Percentiles rank a stretch among this genome's conserved stretches.
Evolutionary conservation across 2,888 invertebrate genomes (phyloP).

Genomic region (Yponomeuta plumbellus): DNA sequence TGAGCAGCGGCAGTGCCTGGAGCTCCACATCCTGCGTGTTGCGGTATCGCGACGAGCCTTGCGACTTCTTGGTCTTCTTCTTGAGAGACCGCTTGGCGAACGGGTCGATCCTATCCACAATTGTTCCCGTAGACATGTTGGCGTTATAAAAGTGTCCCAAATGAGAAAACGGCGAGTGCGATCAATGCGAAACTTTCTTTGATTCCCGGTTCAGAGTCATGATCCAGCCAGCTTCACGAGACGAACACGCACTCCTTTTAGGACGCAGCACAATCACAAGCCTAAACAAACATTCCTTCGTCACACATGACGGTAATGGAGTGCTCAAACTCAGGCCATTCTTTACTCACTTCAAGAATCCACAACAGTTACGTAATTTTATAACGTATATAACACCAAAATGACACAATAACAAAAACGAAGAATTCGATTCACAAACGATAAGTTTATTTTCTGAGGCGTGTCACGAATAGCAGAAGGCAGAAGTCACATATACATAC

Average conservation of each 20-base stretch:
- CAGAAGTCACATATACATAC: conserved; percentile 76
- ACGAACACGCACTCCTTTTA: conserved; percentile 69
- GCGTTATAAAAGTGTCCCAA: conserved; percentile 70
- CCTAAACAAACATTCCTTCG: conserved; percentile 77
- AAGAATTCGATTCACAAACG: conserved; percentile 72
- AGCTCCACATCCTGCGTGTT: conserved; percentile 98
- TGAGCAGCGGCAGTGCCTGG: conserved; percentile 95
- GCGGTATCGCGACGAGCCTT: conserved; percentile 98
- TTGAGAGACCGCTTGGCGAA: conserved; percentile 98
- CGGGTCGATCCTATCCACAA: conserved; percentile 99
- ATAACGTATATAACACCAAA: conserved; percentile 70
- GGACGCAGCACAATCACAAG: conserved; percentile 69
- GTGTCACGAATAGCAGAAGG: conserved; percentile 76
- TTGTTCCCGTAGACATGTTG: conserved; percentile 87
- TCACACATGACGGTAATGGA: conserved; percentile 76
- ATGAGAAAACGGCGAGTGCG: conserved; percentile 68
- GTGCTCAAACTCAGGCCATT: conserved; percentile 75
- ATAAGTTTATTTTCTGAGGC: conserved; percentile 74
- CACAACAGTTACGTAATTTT: conserved; percentile 77
- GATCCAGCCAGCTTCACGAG: conserved; percentile 69
- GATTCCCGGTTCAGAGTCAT: conserved; percentile 67
- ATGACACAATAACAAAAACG: conserved; percentile 71
- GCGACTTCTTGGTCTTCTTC: conserved; percentile 99
- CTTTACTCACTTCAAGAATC: conserved; percentile 73
- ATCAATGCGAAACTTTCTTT: conserved; percentile 72